These are phyloP conservation scores for Morpho achilles DNA, from an alignment of 2,888 invertebrate genomes.

Conservation along the genomic window DNA sequence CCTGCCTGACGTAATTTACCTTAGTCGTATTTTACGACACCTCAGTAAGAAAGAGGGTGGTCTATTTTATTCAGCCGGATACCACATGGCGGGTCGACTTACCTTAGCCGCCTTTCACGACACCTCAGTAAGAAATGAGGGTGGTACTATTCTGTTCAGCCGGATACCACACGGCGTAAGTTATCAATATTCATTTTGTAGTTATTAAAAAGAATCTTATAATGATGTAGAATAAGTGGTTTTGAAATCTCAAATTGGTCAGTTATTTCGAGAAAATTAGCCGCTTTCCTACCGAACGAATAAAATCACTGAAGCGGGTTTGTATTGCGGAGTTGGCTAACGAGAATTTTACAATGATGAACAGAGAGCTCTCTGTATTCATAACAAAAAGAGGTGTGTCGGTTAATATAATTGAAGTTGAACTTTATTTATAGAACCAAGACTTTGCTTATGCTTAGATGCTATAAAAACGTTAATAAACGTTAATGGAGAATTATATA, in stretches of 20 bases:
- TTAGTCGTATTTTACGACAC: too few species aligned
- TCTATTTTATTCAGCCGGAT: too few species aligned
- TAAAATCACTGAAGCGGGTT: constrained; percentile 59
- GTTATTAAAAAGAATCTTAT: not conserved
- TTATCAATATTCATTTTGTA: not conserved
- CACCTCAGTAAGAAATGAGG: too few species aligned
- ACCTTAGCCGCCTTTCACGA: too few species aligned
- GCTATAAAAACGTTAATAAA: too few species aligned
- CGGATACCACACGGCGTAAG: too few species aligned
- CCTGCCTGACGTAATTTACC: too few species aligned
- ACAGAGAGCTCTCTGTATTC: constrained; percentile 51
- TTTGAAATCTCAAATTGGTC: constrained; percentile 39
- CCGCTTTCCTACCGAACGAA: constrained; percentile 45
- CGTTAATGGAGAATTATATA: too few species aligned
- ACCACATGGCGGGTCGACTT: too few species aligned
- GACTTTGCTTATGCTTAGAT: too few species aligned
- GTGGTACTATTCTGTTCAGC: too few species aligned
- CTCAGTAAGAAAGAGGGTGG: too few species aligned
- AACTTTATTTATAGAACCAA: not conserved
- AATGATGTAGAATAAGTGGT: constrained; percentile 13
- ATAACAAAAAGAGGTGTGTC: constrained; percentile 38
- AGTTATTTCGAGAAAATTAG: constrained; percentile 47
- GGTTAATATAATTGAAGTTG: constrained; percentile 18
- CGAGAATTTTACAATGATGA: constrained; percentile 61
- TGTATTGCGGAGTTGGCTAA: constrained; percentile 67